Evolutionary conservation across 2,797 vertebrate genomes (phyloP).

Genomic region (Gallinago stenura): DNA sequence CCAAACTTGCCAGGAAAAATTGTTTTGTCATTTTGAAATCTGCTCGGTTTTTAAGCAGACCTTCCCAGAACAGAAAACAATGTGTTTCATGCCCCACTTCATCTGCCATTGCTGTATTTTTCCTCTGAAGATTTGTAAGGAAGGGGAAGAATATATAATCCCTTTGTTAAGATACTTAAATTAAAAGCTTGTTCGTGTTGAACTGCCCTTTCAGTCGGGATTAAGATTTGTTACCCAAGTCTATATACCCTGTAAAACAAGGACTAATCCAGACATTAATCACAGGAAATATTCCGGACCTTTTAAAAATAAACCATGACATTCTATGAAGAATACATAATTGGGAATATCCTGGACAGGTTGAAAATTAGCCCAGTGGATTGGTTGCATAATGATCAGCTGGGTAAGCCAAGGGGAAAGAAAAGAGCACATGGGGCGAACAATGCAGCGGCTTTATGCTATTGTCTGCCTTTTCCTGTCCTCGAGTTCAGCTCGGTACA

Average conservation of each 20-base stretch:
- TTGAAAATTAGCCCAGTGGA: constrained; percentile 67
- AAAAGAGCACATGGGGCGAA: constrained; percentile 31
- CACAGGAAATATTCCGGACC: constrained; percentile 61
- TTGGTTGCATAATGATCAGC: constrained; percentile 64
- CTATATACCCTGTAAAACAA: constrained; percentile 53
- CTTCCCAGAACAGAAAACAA: constrained; percentile 69
- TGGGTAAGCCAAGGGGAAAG: constrained; percentile 57
- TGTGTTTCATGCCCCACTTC: constrained; percentile 50
- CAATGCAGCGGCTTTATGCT: constrained; percentile 25
- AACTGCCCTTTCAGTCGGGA: constrained; percentile 58
- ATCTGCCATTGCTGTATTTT: constrained; percentile 57
- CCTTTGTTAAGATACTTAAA: constrained; percentile 64
- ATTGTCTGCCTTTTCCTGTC: constrained; percentile 63
- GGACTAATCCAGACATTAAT: constrained; percentile 68
- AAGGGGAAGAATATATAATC: constrained; percentile 66
- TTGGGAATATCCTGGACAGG: constrained; percentile 72
- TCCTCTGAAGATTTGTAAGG: constrained; percentile 60
- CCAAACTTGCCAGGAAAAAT: constrained; percentile 71
- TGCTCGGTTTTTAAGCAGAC: constrained; percentile 59
- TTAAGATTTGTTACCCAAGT: constrained; percentile 66
- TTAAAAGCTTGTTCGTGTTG: constrained; percentile 61
- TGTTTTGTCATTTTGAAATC: constrained; percentile 74
- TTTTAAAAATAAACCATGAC: constrained; percentile 61
- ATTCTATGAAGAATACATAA: constrained; percentile 67
- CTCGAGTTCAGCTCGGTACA: constrained; percentile 57